Evolutionary conservation across 1,140 invertebrate species (phyloP).

Genomic region (Meloidogyne floridensis): DNA sequence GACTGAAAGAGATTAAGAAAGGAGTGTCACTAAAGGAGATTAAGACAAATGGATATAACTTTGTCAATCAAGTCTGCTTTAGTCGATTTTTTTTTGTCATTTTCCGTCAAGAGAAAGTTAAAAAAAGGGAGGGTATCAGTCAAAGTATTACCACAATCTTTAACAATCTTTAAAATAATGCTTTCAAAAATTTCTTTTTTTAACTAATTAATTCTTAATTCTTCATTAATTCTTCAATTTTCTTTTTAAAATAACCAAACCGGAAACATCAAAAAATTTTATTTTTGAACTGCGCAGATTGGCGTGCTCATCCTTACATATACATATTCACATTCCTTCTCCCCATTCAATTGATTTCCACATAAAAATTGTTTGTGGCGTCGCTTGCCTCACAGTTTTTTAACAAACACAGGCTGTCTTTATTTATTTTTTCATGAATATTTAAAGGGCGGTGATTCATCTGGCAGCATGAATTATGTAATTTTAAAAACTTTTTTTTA

Average conservation of each 20-base stretch:
- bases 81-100: no score
- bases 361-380: conserved; percentile 3
- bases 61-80: no score
- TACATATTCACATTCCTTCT: background rate
- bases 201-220: background rate
- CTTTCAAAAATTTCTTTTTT: background rate
- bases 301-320: background rate
- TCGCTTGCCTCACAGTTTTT: background rate
- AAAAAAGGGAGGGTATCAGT: no score
- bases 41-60: no score
- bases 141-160: no score
- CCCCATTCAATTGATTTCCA: background rate
- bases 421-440: background rate
- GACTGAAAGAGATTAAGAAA: no score
- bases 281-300: conserved; percentile 2
- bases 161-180: no score
- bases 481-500: background rate
- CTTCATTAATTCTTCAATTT: background rate
- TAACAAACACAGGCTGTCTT: background rate
- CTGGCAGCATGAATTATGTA: background rate
- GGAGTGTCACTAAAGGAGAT: no score
- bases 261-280: background rate
- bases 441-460: background rate
- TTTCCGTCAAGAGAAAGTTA: no score
- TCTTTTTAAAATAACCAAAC: conserved; percentile 3